A percentile compares a stretch with the other conserved stretches of the same genome.
Conservation (phyloP, 2,888 invertebrate genomes). For the Mesoligia furuncula region DNA sequence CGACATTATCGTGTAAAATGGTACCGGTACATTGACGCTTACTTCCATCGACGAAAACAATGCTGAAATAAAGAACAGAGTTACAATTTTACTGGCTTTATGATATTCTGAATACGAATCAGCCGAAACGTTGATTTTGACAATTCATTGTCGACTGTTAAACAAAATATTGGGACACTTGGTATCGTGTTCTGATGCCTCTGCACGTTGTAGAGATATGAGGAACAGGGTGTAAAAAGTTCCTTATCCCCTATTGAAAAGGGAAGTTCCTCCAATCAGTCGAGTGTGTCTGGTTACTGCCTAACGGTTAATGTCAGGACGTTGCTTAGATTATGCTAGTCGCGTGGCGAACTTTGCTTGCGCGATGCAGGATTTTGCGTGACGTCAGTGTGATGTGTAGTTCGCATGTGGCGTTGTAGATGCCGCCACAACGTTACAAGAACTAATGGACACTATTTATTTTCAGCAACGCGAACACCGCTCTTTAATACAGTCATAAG, state of each 20-base stretch:
- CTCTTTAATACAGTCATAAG: not conserved
- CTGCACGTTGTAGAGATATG: not conserved
- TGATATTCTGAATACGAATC: not conserved
- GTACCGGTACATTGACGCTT: slow-evolving; percentile 79
- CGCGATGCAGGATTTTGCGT: not conserved
- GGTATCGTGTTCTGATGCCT: not conserved
- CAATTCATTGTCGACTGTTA: not conserved
- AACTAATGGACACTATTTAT: not conserved
- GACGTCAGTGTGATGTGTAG: not conserved
- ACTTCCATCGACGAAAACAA: slow-evolving; percentile 74
- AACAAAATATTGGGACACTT: not conserved
- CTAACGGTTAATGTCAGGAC: not conserved
- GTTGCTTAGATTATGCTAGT: not conserved
- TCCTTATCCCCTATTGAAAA: not conserved
- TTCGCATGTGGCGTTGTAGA: not conserved
- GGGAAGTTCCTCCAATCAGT: not conserved
- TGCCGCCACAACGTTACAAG: not conserved
- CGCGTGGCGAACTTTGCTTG: not conserved
- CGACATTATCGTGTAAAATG: slow-evolving; percentile 80
- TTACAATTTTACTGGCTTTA: not conserved
- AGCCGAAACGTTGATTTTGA: not conserved
- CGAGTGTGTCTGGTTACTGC: not conserved
- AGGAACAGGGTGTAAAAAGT: not conserved
- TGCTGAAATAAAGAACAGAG: slow-evolving; percentile 70
- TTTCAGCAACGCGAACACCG: not conserved